phyloP scores from a whole-genome alignment of 2,888 invertebrate genomes.

The Mantis religiosa region DNA sequence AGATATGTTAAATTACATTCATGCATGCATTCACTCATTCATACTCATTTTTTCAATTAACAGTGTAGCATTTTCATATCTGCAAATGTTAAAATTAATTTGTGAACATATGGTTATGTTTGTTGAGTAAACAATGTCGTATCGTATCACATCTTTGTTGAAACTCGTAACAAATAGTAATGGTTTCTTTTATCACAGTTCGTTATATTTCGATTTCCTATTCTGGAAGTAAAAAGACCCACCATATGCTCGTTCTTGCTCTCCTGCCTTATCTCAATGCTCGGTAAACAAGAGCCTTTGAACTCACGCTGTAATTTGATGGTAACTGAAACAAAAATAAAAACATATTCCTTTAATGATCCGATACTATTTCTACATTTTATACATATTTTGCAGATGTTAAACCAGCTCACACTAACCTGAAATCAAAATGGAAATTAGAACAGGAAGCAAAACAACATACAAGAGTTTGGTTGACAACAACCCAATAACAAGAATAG shows the following conservation, averaged over 20 bases:
- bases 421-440: too few relatives aligned
- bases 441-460: too few relatives aligned
- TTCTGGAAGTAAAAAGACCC: not conserved
- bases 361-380: not conserved
- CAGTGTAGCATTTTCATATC: not conserved
- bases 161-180: not conserved
- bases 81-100: not conserved
- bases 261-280: slow-evolving; percentile 39
- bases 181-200: not conserved
- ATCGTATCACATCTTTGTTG: not conserved
- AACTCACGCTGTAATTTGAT: slow-evolving; percentile 42
- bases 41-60: not conserved
- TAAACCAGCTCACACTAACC: too few relatives aligned
- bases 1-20: not conserved
- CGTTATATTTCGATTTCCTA: not conserved
- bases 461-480: too few relatives aligned
- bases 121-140: not conserved
- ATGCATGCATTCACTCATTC: not conserved
- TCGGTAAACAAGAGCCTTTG: slow-evolving; percentile 42
- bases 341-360: not conserved
- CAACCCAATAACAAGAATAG: too few relatives aligned
- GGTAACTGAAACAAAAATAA: slow-evolving; percentile 41
- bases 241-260: not conserved
- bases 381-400: not conserved
- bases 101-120: not conserved